Conservation (phyloP, 1,140 invertebrate species). For the Akabosia matsudoensis region DNA sequence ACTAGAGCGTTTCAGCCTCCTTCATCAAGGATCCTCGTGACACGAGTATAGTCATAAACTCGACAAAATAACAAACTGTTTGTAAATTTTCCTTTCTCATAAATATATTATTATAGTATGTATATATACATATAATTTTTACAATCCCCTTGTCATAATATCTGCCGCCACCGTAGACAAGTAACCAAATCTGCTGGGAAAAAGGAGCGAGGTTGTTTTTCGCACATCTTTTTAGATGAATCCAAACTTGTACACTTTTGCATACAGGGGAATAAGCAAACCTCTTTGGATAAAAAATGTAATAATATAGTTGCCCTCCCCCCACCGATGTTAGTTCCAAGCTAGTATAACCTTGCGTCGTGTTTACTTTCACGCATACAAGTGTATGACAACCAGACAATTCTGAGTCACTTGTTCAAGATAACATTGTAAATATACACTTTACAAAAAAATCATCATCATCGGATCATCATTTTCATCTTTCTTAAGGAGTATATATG, state of each 20-base stretch:
- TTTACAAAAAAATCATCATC: neutral
- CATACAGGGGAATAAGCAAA: neutral
- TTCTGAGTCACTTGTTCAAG: neutral
- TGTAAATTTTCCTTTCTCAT: no score
- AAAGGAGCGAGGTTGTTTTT: conserved; percentile 7
- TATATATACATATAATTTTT: no score
- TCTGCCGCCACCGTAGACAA: neutral
- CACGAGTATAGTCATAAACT: no score
- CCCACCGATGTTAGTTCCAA: neutral
- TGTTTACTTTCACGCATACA: neutral
- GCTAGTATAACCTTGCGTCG: no score
- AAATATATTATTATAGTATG: no score
- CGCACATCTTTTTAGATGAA: neutral
- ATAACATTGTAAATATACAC: no score
- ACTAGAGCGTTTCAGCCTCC: no score
- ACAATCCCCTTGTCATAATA: neutral
- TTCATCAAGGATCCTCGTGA: no score
- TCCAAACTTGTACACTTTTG: neutral
- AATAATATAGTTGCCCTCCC: neutral
- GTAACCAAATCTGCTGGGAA: neutral
- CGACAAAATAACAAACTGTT: no score
- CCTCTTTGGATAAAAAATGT: neutral
- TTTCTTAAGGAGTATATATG: no score
- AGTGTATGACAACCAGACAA: neutral
- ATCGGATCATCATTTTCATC: neutral